Evolutionary conservation across 2,113 vertebrate species (phyloP).

Genomic region (Mobula birostris): DNA sequence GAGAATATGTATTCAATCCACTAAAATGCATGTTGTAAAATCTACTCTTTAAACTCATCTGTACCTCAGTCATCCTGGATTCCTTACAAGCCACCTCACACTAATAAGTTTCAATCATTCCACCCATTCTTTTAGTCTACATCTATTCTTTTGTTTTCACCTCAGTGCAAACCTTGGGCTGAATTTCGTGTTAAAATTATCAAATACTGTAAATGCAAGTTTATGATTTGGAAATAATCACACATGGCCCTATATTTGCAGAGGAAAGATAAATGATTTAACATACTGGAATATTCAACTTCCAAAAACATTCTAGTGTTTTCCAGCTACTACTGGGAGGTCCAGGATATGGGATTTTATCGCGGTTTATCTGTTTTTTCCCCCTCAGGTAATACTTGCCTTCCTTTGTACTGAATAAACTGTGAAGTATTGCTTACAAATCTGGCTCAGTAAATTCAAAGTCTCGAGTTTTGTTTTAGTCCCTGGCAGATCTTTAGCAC

Average conservation of each 20-base stretch:
- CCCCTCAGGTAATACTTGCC: background rate
- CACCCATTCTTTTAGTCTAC: no score
- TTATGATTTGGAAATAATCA: background rate
- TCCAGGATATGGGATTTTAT: background rate
- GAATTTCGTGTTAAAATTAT: background rate
- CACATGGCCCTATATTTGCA: no score
- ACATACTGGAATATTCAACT: background rate
- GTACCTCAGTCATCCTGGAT: background rate
- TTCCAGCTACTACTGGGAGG: background rate
- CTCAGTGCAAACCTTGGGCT: background rate
- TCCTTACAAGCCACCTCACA: background rate
- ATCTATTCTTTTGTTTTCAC: background rate
- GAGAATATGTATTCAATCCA: no score
- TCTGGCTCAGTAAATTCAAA: background rate
- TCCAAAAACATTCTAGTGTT: background rate
- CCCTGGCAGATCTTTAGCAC: background rate
- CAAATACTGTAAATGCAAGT: background rate
- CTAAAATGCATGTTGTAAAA: background rate
- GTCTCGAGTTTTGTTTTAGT: background rate
- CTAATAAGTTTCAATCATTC: no score
- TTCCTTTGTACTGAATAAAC: background rate
- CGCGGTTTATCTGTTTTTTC: background rate
- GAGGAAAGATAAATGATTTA: no score
- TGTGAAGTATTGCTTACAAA: background rate
- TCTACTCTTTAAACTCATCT: background rate